These are phyloP conservation scores for Agrotis clavis DNA, from an alignment of 2,888 invertebrate species.

Conservation along the genomic window DNA sequence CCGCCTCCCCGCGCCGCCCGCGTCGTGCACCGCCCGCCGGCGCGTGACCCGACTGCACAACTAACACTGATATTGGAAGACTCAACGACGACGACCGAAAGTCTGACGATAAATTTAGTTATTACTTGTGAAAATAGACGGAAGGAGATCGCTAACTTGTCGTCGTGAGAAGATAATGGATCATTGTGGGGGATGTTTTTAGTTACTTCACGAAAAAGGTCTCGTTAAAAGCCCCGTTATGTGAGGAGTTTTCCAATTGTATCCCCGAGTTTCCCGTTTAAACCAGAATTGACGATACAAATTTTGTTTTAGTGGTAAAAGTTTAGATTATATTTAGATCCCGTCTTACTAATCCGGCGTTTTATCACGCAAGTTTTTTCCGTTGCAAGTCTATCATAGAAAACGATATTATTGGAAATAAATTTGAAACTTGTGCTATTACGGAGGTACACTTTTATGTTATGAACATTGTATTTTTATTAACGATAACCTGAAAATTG, in stretches of 20 bases:
- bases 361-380: slow-evolving; percentile 55
- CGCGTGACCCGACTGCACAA: slow-evolving; percentile 86
- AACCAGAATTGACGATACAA: slow-evolving; percentile 79
- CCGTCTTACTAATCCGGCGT: slow-evolving; percentile 56
- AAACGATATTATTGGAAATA: slow-evolving; percentile 27
- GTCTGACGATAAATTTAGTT: slow-evolving; percentile 91
- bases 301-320: slow-evolving; percentile 77
- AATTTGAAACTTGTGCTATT: slow-evolving; percentile 28
- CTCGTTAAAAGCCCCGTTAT: slow-evolving; percentile 89
- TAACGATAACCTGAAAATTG: background rate
- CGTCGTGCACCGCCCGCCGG: slow-evolving; percentile 69
- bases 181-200: slow-evolving; percentile 89
- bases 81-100: slow-evolving; percentile 84
- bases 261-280: slow-evolving; percentile 80
- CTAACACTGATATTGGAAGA: slow-evolving; percentile 86
- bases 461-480: background rate
- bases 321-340: slow-evolving; percentile 77
- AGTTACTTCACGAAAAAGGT: slow-evolving; percentile 87
- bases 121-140: slow-evolving; percentile 91
- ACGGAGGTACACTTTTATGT: background rate
- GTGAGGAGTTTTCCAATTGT: slow-evolving; percentile 87
- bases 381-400: slow-evolving; percentile 34
- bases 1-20: slow-evolving; percentile 70
- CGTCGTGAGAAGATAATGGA: slow-evolving; percentile 90
- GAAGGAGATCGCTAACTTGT: slow-evolving; percentile 91